phyloP scores from a whole-genome alignment of 2,888 invertebrate species.

The Drosophila colorata region DNA sequence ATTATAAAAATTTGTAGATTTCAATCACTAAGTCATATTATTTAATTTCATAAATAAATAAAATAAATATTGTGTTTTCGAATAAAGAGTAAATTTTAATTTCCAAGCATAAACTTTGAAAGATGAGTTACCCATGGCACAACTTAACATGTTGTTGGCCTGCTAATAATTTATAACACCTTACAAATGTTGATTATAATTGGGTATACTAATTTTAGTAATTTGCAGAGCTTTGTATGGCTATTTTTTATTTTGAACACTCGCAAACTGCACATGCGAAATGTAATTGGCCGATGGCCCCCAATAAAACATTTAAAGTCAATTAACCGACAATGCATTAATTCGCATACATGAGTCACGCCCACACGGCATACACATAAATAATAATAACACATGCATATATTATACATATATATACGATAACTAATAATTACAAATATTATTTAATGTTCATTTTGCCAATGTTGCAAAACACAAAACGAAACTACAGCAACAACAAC shows the following conservation, averaged over 20 bases:
- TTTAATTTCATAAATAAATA: too few relatives aligned
- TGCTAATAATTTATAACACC: slow-evolving; percentile 3
- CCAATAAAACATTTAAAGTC: slow-evolving; percentile 38
- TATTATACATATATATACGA: slow-evolving; percentile 5
- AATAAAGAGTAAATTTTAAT: too few relatives aligned
- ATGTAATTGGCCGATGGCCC: slow-evolving; percentile 12
- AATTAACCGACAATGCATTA: slow-evolving; percentile 36
- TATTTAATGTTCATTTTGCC: slow-evolving; percentile 28
- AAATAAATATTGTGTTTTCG: too few relatives aligned
- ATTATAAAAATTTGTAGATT: too few relatives aligned
- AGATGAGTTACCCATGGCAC: background rate
- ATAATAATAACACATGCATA: slow-evolving; percentile 14
- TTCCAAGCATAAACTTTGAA: background rate
- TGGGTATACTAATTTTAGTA: slow-evolving; percentile 2
- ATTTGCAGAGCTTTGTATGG: slow-evolving; percentile 9
- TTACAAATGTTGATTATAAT: slow-evolving; percentile 8
- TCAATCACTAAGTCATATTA: too few relatives aligned
- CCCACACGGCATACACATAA: slow-evolving; percentile 1
- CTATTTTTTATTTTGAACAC: slow-evolving; percentile 17
- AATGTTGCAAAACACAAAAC: slow-evolving; percentile 25
- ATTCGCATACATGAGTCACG: slow-evolving; percentile 13
- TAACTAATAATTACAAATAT: slow-evolving; percentile 37
- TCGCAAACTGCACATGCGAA: slow-evolving; percentile 19
- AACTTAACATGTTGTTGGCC: background rate
- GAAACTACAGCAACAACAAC: slow-evolving; percentile 2